Evolutionary conservation across 2,113 vertebrate species (phyloP), one percentile per base, ranked within the genome.

Genomic region (Rhagologus leucostigma): DNA sequence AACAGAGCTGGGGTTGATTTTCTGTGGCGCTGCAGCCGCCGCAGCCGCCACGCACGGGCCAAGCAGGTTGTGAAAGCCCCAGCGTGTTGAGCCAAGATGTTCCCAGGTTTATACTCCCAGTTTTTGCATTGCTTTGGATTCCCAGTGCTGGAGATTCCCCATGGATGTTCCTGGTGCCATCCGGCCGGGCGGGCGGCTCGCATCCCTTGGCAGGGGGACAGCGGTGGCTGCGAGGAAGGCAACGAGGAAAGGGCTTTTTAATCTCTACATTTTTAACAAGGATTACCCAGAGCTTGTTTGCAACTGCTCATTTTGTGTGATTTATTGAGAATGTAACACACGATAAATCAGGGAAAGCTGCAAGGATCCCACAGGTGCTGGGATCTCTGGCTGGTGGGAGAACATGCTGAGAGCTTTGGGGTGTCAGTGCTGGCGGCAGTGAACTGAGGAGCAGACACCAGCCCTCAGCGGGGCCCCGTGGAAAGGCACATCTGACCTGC

Each of bases 31-130:
- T 75, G 69, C 49, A 76, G 63, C 50, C 0, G 1, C 71, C 67
- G 62, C 32, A 74, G 74, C 63, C 3, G 4, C 68, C 1, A 1
- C 0, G 1, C 27, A 18, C 1, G 2, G 64, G 16, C 6, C 7
- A 30, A n/a, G 41, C 11, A 1, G 9, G 32, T 24, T 62, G 84
- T 10, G 81, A 63, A 67, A 42, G 8, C 23, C 42, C 20, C 30
- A 3, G 46, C 0, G 8, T 1, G 46, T 26, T 1, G 19, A 10
- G 9, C 12, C 46, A 7, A 10, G 37, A 8, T 2, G 14, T 17
- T 20, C 18, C 87, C 8, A 21, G 29, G 5, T 27, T 74, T 70
- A 50, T 3, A 50, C 2, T 57, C 88, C 74, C 5, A 6, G 15
- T 12, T 64, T 39, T 8, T 4, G 59, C 1, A 20, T 3, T 3